phyloP scores from a whole-genome alignment of 2,888 invertebrate genomes.

The Drosophila atripex region DNA sequence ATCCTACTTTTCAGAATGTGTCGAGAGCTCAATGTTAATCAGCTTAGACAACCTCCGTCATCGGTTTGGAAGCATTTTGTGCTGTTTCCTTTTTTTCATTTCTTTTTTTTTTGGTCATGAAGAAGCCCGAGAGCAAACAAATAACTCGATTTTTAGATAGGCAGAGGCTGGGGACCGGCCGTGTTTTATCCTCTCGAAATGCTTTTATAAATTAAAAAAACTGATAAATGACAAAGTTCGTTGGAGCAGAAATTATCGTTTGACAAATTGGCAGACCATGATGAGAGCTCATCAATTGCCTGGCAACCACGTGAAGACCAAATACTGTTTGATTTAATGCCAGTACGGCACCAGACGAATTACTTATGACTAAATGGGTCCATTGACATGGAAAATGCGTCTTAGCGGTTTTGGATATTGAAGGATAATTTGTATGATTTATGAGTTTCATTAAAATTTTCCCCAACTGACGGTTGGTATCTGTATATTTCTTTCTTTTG shows the following conservation, averaged over 20 bases:
- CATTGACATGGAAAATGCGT: conserved; percentile 43
- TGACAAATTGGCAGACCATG: conserved; percentile 62
- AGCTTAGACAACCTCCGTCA: conserved; percentile 52
- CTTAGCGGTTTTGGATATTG: conserved; percentile 12
- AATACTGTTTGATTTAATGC: background rate
- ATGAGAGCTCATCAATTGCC: conserved; percentile 63
- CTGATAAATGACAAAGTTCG: conserved; percentile 74
- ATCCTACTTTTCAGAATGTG: conserved; percentile 29
- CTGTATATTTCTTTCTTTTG: background rate
- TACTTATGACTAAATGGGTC: conserved; percentile 45
- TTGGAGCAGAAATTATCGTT: conserved; percentile 63
- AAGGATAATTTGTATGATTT: conserved; percentile 7
- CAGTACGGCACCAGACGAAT: conserved; percentile 28
- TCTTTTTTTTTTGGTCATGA: conserved; percentile 7
- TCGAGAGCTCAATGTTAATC: conserved; percentile 69
- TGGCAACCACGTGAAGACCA: conserved; percentile 27
- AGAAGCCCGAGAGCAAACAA: conserved; percentile 45
- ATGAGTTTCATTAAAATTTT: background rate
- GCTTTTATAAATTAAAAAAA: conserved; percentile 68
- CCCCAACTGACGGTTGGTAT: too few relatives aligned
- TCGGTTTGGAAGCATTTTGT: conserved; percentile 22
- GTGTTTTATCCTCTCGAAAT: conserved; percentile 37
- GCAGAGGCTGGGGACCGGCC: conserved; percentile 3
- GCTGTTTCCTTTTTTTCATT: conserved; percentile 49
- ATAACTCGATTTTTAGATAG: conserved; percentile 2